A percentile compares a stretch with the other conserved stretches of the same genome.
phyloP scores from a whole-genome alignment of 2,113 vertebrate genomes.

The Acrocephalus arundinaceus region DNA sequence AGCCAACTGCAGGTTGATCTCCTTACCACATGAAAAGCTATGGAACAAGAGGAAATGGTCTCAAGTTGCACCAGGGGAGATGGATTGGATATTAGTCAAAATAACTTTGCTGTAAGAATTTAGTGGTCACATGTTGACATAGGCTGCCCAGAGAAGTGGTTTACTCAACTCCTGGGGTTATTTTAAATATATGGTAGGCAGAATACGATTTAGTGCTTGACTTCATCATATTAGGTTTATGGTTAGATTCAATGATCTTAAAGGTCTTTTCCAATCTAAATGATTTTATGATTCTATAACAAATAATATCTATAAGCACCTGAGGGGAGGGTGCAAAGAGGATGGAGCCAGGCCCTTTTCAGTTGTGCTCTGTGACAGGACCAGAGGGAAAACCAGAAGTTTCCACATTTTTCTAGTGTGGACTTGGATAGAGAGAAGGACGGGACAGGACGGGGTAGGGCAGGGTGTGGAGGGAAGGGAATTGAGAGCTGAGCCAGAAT shows the following conservation, averaged over 20 bases:
- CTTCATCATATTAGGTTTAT: neutral
- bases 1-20: fast-evolving
- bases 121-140: no score
- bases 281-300: neutral
- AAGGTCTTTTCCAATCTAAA: neutral
- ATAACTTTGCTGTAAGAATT: neutral
- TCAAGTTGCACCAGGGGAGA: neutral
- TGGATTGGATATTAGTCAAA: neutral
- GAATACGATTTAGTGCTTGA: neutral
- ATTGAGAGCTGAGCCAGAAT: neutral
- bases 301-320: neutral
- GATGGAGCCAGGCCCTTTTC: neutral
- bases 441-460: fast-evolving
- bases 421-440: neutral
- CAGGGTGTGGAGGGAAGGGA: neutral
- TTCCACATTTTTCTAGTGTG: neutral
- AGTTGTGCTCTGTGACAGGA: neutral
- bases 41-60: neutral
- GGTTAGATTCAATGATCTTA: neutral
- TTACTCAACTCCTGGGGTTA: neutral
- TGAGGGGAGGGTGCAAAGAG: neutral
- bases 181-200: neutral
- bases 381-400: neutral
- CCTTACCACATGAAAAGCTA: neutral
- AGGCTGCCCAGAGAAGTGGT: neutral